Percentiles rank a stretch among this genome's conserved stretches.
Evolutionary conservation across 2,888 invertebrate genomes (phyloP).

Genomic region (Aquatica leii): DNA sequence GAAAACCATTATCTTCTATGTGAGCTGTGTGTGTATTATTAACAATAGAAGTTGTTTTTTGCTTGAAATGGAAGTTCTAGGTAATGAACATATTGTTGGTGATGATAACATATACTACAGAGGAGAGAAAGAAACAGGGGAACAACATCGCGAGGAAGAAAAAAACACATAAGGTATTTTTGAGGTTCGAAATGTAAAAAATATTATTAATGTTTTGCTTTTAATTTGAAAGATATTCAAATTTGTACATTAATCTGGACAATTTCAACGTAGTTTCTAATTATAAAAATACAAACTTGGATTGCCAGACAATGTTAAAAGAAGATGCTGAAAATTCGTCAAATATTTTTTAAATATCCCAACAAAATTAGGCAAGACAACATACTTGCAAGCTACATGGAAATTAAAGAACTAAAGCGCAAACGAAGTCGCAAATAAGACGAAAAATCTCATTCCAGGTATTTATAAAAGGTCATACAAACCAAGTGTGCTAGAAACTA

Average conservation of each 20-base stretch:
- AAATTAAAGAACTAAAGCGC: background rate
- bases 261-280: background rate
- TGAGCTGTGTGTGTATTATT: background rate
- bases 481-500: conserved; percentile 3
- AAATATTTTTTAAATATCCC: conserved; percentile 1
- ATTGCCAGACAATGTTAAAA: background rate
- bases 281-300: background rate
- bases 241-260: background rate
- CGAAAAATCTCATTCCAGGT: conserved; percentile 7
- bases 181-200: background rate
- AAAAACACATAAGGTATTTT: conserved; percentile 3
- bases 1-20: background rate
- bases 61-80: background rate
- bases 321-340: background rate
- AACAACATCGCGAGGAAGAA: background rate
- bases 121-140: background rate
- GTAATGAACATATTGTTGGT: background rate
- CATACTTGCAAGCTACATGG: background rate
- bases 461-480: background rate
- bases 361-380: too few species aligned
- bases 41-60: background rate
- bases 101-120: too few species aligned
- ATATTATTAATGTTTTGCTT: background rate
- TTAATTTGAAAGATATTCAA: background rate
- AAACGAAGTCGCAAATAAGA: conserved; percentile 3